Evolutionary conservation across 2,797 vertebrate genomes (phyloP).

Genomic region (Valencia hispanica): DNA sequence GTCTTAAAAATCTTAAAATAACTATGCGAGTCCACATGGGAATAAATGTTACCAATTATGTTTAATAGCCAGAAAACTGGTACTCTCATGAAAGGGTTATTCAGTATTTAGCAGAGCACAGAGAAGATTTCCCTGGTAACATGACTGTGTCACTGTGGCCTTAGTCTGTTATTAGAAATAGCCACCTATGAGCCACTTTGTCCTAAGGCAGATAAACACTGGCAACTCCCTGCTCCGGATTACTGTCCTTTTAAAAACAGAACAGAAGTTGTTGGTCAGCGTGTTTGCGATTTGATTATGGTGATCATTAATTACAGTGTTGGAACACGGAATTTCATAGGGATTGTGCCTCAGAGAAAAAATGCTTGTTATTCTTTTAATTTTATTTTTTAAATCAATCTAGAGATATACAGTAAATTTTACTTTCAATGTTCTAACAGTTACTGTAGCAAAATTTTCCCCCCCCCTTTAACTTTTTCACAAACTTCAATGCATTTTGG

Average conservation of each 20-base stretch:
- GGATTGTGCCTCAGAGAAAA: background rate
- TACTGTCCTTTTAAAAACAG: constrained; percentile 9
- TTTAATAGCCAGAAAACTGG: constrained; percentile 32
- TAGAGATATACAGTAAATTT: background rate
- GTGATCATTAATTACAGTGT: constrained; percentile 36
- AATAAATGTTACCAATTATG: constrained; percentile 25
- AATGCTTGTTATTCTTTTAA: no score
- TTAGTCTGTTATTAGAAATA: constrained; percentile 34
- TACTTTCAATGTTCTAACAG: background rate
- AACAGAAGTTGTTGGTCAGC: background rate
- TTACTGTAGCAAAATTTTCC: background rate
- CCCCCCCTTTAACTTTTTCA: background rate
- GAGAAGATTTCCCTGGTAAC: constrained; percentile 11
- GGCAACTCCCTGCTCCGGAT: background rate
- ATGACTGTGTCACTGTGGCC: constrained; percentile 16
- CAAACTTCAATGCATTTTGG: background rate
- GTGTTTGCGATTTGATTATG: constrained; percentile 20
- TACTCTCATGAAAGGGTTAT: constrained; percentile 28
- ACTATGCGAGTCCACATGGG: constrained; percentile 17
- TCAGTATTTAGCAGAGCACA: constrained; percentile 6
- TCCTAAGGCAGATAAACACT: constrained; percentile 13
- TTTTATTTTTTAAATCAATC: no score
- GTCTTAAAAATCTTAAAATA: constrained; percentile 15
- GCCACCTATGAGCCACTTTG: constrained; percentile 25
- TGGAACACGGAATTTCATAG: constrained; percentile 6